Evolutionary conservation across 1,140 invertebrate genomes (phyloP), one percentile per base, ranked within the genome.

Genomic region (Mactra quadrangularis): DNA sequence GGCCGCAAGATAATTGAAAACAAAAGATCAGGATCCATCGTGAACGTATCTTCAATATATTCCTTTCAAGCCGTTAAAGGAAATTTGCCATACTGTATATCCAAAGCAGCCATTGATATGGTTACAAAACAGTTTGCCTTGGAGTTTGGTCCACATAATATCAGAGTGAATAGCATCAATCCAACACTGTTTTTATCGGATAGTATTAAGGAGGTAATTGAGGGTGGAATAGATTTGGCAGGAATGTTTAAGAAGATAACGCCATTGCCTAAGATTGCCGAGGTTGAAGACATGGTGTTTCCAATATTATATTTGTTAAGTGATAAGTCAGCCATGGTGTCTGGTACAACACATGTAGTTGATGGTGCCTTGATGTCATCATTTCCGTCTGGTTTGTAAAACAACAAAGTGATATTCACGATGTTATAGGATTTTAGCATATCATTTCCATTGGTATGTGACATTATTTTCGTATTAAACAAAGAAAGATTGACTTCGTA

Each of bases 121-220:
- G 60, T 78, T 3, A 78, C 60, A 1, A 78, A 41, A 22, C 50
- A 68, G 45, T 68, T 78, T 38, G 76, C 76, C 3, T 13, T 78
- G 19, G 76, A 78, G 25, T 33, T 78, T 25, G 52, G 62, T 13
- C 76, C 60, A 7, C 57, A 66, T 50, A 68, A 68, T 17, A 78
- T 78, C 33, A 22, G 76, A 15, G 76, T 78, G 11, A 68, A 78
- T 47, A 52, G 59, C 17, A 31, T 78, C 7, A 78, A 78, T 55
- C 76, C 64, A 25, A 57, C 38, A n/a, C 38, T 68, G 9, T 59
- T 78, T 17, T 19, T 50, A n/a, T 66, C 76, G 1, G 76, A 78
- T 6, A 19, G 17, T 35, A 11, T 47, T 4, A 41, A 59, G 31
- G 31, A 38, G 22, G 38, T 74, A n/a, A 47, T 57, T 41, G 52